Conservation (phyloP, 2,113 vertebrate species). For the Picathartes gymnocephalus region DNA sequence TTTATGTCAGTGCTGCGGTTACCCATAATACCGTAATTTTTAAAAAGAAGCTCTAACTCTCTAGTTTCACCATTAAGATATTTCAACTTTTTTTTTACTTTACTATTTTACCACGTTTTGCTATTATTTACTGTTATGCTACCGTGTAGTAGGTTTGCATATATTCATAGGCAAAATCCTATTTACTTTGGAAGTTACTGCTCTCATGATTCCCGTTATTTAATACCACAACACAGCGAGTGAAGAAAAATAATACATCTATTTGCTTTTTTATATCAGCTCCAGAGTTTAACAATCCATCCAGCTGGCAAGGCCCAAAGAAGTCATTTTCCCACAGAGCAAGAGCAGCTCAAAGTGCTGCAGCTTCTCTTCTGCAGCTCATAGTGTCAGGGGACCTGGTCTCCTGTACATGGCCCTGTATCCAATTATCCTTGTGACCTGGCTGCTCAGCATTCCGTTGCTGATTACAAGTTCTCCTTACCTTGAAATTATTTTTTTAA, state of each 20-base stretch:
- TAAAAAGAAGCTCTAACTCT: not conserved
- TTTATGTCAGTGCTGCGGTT: not conserved
- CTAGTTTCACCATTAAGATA: not conserved
- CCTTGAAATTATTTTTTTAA: not conserved
- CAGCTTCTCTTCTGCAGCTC: not conserved
- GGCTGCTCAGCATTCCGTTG: not conserved
- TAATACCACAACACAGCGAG: not conserved
- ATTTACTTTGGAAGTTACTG: not conserved
- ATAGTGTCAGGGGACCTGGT: not conserved
- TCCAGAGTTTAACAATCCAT: not conserved
- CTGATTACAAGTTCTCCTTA: not conserved
- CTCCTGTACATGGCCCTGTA: not conserved
- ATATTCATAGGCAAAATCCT: not conserved
- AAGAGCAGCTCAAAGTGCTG: not conserved
- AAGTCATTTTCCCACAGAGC: not conserved
- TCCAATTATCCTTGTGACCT: slow-evolving; percentile 1
- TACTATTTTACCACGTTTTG: not conserved
- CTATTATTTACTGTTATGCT: not conserved
- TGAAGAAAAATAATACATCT: not conserved
- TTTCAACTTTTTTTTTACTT: not conserved
- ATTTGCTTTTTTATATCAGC: not conserved
- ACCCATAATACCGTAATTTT: not conserved
- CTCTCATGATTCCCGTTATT: not conserved
- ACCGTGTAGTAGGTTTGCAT: not conserved
- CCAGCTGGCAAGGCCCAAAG: not conserved